These are phyloP conservation scores for Trochalopteron elliotii DNA, from an alignment of 2,113 vertebrate genomes.

Conservation along the genomic window DNA sequence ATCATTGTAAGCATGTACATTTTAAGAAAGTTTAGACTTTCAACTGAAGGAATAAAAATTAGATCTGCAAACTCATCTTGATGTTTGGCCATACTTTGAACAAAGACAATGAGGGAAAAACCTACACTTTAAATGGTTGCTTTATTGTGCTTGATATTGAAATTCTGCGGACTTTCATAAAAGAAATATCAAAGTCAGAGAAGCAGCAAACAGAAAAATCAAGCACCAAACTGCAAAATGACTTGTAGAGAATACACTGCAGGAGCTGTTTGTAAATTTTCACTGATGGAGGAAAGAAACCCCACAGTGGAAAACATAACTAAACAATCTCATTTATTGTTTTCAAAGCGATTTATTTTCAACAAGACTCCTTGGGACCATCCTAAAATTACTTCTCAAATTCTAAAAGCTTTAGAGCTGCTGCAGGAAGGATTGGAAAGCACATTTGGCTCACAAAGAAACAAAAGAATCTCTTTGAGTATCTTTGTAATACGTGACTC, in stretches of 20 bases:
- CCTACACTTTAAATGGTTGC: not conserved
- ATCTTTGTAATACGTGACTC: not conserved
- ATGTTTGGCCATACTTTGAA: not conserved
- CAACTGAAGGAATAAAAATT: not conserved
- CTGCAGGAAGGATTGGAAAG: not conserved
- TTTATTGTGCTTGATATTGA: not conserved
- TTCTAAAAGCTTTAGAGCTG: not conserved
- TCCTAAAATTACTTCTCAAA: not conserved
- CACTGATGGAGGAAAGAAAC: not conserved
- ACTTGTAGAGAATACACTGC: not conserved
- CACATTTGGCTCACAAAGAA: slow-evolving; percentile 1
- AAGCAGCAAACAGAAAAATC: not conserved
- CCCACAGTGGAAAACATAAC: not conserved
- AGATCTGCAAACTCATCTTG: not conserved
- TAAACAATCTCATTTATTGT: not conserved
- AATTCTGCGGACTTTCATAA: not conserved
- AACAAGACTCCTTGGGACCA: not conserved
- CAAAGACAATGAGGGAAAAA: not conserved
- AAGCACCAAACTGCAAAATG: not conserved
- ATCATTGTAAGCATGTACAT: not conserved
- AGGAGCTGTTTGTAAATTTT: not conserved
- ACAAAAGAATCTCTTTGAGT: not conserved
- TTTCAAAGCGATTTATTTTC: not conserved
- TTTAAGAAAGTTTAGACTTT: slow-evolving; percentile 26
- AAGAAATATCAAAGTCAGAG: not conserved